A percentile compares a stretch with the other conserved stretches of the same genome.
Conservation (phyloP, 2,113 vertebrate genomes). For the Galbula dea region DNA sequence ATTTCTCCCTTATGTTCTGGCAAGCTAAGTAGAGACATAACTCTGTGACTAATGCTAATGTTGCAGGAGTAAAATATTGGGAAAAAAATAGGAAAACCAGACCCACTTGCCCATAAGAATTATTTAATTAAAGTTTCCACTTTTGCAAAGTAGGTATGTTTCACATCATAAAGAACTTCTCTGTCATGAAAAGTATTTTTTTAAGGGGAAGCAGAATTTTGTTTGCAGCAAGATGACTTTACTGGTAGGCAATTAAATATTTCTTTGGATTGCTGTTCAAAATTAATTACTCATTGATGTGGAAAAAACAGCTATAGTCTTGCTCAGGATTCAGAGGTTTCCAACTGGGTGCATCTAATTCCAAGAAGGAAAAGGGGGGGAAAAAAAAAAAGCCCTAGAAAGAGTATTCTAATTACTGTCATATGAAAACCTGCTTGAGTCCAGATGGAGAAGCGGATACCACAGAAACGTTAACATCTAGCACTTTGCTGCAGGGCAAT, state of each 20-base stretch:
- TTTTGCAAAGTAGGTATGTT: constrained; percentile 38
- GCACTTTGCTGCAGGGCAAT: constrained; percentile 58
- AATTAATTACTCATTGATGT: constrained; percentile 50
- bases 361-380: background rate
- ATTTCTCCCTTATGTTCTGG: background rate
- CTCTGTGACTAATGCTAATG: constrained; percentile 25
- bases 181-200: constrained; percentile 38
- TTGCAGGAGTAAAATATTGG: constrained; percentile 28
- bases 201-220: constrained; percentile 5
- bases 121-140: constrained; percentile 61
- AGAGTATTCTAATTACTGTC: constrained; percentile 53
- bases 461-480: constrained; percentile 41
- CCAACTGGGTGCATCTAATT: constrained; percentile 22
- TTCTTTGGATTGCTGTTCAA: constrained; percentile 36
- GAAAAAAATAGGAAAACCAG: constrained; percentile 55
- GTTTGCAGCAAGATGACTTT: constrained; percentile 35
- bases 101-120: background rate
- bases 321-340: constrained; percentile 14
- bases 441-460: constrained; percentile 54
- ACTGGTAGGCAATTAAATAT: constrained; percentile 47
- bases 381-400: background rate
- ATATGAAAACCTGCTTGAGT: constrained; percentile 50
- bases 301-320: constrained; percentile 35
- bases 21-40: background rate
- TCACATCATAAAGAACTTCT: constrained; percentile 49